These are phyloP conservation scores for Aleiodes sp. DNA, from an alignment of 1,140 invertebrate genomes.

Conservation along the genomic window DNA sequence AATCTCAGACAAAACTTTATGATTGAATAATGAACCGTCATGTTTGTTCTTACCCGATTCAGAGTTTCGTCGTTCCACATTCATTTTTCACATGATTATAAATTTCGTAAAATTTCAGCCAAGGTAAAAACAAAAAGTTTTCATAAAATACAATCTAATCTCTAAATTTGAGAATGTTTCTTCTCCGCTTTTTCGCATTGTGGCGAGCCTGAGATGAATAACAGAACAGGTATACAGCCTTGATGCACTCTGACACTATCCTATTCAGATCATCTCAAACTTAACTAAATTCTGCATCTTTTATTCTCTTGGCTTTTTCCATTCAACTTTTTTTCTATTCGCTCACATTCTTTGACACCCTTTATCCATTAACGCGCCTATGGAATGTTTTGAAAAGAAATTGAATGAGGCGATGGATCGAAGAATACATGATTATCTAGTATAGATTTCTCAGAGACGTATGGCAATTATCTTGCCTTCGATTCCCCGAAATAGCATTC, in stretches of 20 bases:
- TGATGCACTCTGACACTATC: not conserved
- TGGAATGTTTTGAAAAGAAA: not conserved
- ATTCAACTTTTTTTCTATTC: no score
- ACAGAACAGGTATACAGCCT: not conserved
- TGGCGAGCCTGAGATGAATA: not conserved
- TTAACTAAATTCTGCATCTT: not conserved
- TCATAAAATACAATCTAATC: no score
- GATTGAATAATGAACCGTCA: conserved; percentile 44
- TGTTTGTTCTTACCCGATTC: conserved; percentile 33
- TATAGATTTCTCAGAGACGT: not conserved
- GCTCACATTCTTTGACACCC: not conserved
- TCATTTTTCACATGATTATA: not conserved
- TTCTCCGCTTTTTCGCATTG: not conserved
- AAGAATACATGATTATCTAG: not conserved
- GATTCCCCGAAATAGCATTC: not conserved
- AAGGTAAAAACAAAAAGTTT: no score
- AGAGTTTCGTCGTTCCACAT: no score
- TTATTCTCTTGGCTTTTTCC: not conserved
- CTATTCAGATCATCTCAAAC: not conserved
- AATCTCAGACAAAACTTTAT: conserved; percentile 21
- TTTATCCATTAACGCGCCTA: not conserved
- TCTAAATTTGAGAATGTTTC: no score
- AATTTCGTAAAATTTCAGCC: no score
- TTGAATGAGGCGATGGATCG: not conserved
- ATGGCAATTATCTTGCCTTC: conserved; percentile 8